Evolutionary conservation across 2,888 invertebrate species (phyloP).

Genomic region (Sceliomorpha sp.): DNA sequence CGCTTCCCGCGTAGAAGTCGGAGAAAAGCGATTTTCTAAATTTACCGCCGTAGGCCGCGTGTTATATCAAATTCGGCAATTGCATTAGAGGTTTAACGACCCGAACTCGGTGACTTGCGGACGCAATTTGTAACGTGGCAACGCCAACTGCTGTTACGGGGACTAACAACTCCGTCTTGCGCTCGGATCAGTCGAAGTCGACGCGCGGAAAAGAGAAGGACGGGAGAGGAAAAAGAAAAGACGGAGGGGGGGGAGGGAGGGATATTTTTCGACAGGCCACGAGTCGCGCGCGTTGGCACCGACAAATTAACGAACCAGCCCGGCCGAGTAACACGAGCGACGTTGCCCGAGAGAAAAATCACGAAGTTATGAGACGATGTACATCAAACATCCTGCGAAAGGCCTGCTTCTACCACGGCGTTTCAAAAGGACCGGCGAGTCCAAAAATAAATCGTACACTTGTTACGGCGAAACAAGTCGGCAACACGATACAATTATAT

Average conservation of each 20-base stretch:
- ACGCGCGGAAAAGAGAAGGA: neutral
- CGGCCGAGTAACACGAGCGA: constrained; percentile 15
- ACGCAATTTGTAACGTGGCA: constrained; percentile 55
- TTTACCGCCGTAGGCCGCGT: constrained; percentile 15
- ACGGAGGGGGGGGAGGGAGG: constrained; percentile 11
- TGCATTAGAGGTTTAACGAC: constrained; percentile 60
- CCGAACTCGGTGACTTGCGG: constrained; percentile 44
- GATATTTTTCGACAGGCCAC: constrained; percentile 18
- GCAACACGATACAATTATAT: neutral
- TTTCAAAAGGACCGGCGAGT: constrained; percentile 20
- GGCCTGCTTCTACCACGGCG: constrained; percentile 14
- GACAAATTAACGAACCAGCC: constrained; percentile 46
- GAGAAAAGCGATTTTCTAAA: constrained; percentile 22
- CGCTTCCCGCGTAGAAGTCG: too few species aligned
- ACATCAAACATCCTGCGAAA: constrained; percentile 39
- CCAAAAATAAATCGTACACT: constrained; percentile 44
- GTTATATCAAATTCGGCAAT: constrained; percentile 58
- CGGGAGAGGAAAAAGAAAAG: constrained; percentile 13
- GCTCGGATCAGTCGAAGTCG: constrained; percentile 11
- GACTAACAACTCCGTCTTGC: constrained; percentile 34
- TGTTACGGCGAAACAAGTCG: constrained; percentile 15
- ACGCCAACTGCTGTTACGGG: constrained; percentile 36
- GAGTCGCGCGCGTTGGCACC: constrained; percentile 23
- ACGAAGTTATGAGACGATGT: constrained; percentile 25
- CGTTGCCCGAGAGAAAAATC: constrained; percentile 32